Conservation (phyloP, 2,888 invertebrate genomes). For the Cremastinae sp. region DNA sequence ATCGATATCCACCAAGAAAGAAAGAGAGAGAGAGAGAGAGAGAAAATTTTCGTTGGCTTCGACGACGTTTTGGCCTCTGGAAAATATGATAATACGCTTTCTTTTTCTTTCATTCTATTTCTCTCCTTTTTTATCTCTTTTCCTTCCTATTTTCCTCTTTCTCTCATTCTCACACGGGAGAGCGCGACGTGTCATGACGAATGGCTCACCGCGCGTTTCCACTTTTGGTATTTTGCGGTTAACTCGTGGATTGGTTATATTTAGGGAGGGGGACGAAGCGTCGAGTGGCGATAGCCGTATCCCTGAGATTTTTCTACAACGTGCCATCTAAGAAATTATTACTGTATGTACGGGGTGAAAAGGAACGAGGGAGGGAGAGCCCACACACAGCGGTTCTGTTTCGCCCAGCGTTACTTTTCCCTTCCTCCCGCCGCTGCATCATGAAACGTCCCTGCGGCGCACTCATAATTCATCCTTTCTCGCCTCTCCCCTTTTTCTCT, state of each 20-base stretch:
- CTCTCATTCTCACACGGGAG: slow-evolving; percentile 3
- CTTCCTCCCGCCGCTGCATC: slow-evolving; percentile 23
- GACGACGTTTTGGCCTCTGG: slow-evolving; percentile 63
- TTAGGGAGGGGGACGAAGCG: slow-evolving; percentile 55
- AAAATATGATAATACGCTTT: slow-evolving; percentile 74
- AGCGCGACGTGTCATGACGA: slow-evolving; percentile 72
- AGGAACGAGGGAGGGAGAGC: neutral
- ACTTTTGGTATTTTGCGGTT: slow-evolving; percentile 68
- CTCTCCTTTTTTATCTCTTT: too few relatives aligned
- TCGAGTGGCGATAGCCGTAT: slow-evolving; percentile 60
- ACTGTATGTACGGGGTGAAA: neutral
- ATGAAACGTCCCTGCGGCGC: slow-evolving; percentile 29
- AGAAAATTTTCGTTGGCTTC: slow-evolving; percentile 62
- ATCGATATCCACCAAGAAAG: slow-evolving; percentile 40
- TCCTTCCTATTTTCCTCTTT: too few relatives aligned
- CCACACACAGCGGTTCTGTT: slow-evolving; percentile 10
- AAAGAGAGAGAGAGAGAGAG: too few relatives aligned
- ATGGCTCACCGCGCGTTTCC: slow-evolving; percentile 67
- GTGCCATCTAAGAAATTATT: slow-evolving; percentile 3
- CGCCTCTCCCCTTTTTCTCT: slow-evolving; percentile 42
- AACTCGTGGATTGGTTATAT: slow-evolving; percentile 73
- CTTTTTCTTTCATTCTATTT: slow-evolving; percentile 4
- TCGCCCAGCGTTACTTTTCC: slow-evolving; percentile 34
- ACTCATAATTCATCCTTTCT: slow-evolving; percentile 67
- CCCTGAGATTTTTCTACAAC: slow-evolving; percentile 66